These are phyloP conservation scores for Manis pentadactyla DNA, from an alignment of 2,797 vertebrate genomes.

Conservation along the genomic window DNA sequence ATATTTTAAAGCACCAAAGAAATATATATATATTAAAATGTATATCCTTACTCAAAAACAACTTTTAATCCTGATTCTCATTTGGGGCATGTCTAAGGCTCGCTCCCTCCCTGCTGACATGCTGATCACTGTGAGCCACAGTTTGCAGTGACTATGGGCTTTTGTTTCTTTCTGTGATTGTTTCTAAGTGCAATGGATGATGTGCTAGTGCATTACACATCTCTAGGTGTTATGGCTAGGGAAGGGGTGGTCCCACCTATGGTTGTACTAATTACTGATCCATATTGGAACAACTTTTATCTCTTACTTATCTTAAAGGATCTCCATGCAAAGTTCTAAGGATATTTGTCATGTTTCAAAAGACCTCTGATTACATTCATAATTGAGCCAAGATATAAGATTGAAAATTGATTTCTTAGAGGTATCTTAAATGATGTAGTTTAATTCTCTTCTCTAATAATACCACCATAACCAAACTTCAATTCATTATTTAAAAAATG, in stretches of 20 bases:
- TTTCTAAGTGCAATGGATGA: not conserved
- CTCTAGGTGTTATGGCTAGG: not conserved
- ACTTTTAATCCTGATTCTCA: not conserved
- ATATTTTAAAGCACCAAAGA: not conserved
- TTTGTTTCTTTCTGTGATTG: not conserved
- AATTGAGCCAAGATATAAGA: not conserved
- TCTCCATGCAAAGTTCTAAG: not conserved
- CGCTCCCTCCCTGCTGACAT: not conserved
- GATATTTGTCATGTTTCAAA: constrained; percentile 40
- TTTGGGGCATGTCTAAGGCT: not conserved
- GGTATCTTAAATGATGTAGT: not conserved
- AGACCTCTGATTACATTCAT: not conserved
- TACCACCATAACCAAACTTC: not conserved
- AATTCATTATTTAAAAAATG: not conserved
- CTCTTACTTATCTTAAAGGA: not conserved
- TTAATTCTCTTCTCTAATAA: not conserved
- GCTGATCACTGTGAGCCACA: not conserved
- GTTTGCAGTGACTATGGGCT: not conserved
- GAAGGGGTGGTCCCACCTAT: not conserved
- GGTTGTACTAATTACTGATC: not conserved
- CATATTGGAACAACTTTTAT: not conserved
- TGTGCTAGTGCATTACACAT: not conserved
- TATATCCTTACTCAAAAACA: not conserved
- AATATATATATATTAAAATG: not conserved
- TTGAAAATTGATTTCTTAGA: constrained; percentile 17